These are phyloP conservation scores for Myopa testacea DNA, from an alignment of 2,888 invertebrate genomes.

Conservation along the genomic window DNA sequence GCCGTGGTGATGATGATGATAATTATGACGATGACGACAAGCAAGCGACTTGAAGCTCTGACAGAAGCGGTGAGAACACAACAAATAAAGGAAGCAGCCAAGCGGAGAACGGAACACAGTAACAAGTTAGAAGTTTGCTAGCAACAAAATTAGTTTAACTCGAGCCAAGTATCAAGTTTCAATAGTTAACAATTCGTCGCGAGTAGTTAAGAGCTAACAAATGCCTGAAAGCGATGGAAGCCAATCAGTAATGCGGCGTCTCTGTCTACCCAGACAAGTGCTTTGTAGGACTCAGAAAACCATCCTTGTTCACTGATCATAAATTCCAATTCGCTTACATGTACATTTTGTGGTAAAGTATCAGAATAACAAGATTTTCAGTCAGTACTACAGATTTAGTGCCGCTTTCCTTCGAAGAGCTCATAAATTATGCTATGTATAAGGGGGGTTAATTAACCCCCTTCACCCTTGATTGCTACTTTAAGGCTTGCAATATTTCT, in stretches of 20 bases:
- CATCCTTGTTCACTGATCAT: too few species aligned
- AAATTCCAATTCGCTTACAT: too few species aligned
- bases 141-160: constrained; percentile 37
- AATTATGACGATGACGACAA: constrained; percentile 2
- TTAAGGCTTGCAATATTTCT: neutral
- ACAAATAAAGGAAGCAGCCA: constrained; percentile 12
- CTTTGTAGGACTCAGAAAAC: too few species aligned
- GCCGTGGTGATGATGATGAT: constrained; percentile 51
- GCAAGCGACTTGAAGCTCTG: constrained; percentile 48
- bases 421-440: too few species aligned
- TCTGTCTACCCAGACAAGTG: neutral
- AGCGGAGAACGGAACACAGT: constrained; percentile 24
- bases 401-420: too few species aligned
- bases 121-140: neutral
- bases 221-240: constrained; percentile 43
- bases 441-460: too few species aligned
- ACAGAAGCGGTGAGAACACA: constrained; percentile 14
- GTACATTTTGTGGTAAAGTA: too few species aligned
- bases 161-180: constrained; percentile 11
- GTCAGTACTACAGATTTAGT: too few species aligned
- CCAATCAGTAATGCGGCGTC: constrained; percentile 60
- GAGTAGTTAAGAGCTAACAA: constrained; percentile 4
- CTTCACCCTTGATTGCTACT: too few species aligned
- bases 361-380: too few species aligned
- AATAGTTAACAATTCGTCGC: neutral